A percentile compares a stretch with the other conserved stretches of the same genome.
Conservation (phyloP, 2,113 vertebrate species). For the Odobenus rosmarus region DNA sequence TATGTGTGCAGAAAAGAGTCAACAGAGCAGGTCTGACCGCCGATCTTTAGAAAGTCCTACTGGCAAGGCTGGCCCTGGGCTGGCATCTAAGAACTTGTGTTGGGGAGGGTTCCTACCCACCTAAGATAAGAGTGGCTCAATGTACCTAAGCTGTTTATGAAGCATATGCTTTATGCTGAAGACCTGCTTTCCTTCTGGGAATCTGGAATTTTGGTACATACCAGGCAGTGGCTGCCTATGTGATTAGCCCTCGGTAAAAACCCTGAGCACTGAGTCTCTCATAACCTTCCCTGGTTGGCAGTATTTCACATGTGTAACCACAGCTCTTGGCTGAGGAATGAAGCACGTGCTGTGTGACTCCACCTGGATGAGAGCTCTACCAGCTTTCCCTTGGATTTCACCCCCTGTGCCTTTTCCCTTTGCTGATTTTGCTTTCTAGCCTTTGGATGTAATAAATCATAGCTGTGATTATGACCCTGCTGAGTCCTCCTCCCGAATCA, state of each 20-base stretch:
- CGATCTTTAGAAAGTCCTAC: neutral
- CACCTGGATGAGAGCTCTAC: neutral
- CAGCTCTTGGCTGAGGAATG: neutral
- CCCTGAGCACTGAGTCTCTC: neutral
- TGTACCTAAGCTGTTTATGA: neutral
- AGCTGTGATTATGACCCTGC: neutral
- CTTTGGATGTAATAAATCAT: neutral
- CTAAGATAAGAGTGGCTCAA: neutral
- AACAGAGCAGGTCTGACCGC: neutral
- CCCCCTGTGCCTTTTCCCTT: neutral
- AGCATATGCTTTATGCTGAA: neutral
- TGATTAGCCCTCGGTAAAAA: neutral
- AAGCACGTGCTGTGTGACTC: neutral
- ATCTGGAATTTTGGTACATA: neutral
- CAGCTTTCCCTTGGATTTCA: neutral
- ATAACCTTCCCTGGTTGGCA: accelerated
- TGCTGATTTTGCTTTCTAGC: neutral
- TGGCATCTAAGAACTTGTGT: neutral
- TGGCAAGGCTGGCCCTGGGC: neutral
- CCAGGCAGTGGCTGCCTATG: neutral
- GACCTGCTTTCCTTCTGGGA: neutral
- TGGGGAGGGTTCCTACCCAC: neutral
- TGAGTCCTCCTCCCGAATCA: neutral
- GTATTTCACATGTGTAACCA: neutral
- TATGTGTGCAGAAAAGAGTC: neutral